Conservation (phyloP, 1,140 invertebrate genomes). For the Belonocnema kinseyi region DNA sequence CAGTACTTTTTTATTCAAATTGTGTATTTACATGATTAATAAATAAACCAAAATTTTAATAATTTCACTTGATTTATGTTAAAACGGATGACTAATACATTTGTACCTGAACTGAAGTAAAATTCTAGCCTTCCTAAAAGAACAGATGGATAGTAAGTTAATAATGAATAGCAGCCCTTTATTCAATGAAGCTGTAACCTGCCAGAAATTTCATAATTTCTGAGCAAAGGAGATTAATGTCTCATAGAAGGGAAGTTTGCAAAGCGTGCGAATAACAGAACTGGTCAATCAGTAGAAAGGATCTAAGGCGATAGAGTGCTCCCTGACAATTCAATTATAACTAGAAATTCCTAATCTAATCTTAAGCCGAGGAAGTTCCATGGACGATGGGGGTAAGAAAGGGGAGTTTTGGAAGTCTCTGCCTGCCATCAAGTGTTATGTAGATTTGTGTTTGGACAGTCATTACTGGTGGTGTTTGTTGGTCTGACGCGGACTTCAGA, state of each 20-base stretch:
- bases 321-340: conserved; percentile 71
- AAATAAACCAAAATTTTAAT: too few relatives aligned
- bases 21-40: too few relatives aligned
- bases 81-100: too few relatives aligned
- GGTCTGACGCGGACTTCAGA: conserved; percentile 35
- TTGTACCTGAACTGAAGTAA: too few relatives aligned
- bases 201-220: conserved; percentile 1
- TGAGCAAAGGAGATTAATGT: background rate
- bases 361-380: conserved; percentile 62
- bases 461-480: conserved; percentile 66
- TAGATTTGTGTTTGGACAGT: conserved; percentile 75
- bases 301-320: conserved; percentile 42
- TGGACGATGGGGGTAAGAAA: conserved; percentile 38
- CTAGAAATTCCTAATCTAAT: conserved; percentile 63
- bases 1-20: too few relatives aligned
- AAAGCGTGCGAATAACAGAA: conserved; percentile 11
- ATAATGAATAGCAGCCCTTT: background rate
- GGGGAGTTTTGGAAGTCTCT: conserved; percentile 45
- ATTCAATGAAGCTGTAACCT: background rate
- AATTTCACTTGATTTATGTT: too few relatives aligned
- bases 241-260: background rate
- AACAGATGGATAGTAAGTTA: background rate
- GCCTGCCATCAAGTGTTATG: conserved; percentile 70
- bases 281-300: conserved; percentile 21
- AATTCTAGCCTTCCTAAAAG: too few relatives aligned